phyloP scores from a whole-genome alignment of 2,113 vertebrate species.

The Hippopotamus amphibius region DNA sequence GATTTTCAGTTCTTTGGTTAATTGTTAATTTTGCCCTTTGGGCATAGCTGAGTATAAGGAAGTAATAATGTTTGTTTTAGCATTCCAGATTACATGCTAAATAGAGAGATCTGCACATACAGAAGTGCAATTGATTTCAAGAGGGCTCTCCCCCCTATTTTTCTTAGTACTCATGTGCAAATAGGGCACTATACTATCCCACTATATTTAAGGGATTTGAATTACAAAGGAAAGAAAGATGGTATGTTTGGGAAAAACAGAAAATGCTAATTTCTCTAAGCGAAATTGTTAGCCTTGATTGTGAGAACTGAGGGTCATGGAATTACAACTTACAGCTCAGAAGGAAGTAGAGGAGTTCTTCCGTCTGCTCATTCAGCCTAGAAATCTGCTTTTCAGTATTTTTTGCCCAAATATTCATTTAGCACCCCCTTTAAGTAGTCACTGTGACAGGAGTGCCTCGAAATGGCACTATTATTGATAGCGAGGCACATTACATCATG shows the following conservation, averaged over 20 bases:
- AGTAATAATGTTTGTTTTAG: not conserved
- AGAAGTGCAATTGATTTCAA: not conserved
- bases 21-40: not conserved
- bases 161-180: not conserved
- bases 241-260: not conserved
- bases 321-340: not conserved
- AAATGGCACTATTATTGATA: not conserved
- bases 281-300: not conserved
- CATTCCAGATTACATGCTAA: not conserved
- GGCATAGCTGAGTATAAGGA: not conserved
- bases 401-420: not conserved
- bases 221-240: not conserved
- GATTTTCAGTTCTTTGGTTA: not conserved
- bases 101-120: not conserved
- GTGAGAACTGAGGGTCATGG: not conserved
- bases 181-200: too few relatives aligned
- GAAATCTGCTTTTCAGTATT: not conserved
- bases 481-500: not conserved
- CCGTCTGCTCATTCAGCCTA: not conserved
- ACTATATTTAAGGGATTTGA: not conserved
- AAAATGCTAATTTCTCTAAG: not conserved
- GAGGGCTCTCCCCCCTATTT: not conserved
- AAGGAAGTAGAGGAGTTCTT: not conserved
- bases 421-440: not conserved
- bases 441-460: not conserved